Evolutionary conservation across 2,888 invertebrate species (phyloP).

Genomic region (Hirtodrosophila duncani): DNA sequence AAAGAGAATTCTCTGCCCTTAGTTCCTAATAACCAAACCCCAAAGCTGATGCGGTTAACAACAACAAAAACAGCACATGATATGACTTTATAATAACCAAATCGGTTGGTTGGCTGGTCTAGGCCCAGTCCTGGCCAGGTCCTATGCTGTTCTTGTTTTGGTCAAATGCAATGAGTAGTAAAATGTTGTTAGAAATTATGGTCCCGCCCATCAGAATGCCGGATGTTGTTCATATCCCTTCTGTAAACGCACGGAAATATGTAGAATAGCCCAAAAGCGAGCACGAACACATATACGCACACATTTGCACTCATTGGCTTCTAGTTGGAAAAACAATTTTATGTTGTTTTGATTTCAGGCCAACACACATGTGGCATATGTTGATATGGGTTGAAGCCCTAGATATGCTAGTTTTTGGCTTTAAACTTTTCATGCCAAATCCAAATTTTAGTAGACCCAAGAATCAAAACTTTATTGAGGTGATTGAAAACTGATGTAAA

Average conservation of each 20-base stretch:
- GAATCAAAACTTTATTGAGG: neutral
- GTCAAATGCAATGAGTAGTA: slow-evolving; percentile 71
- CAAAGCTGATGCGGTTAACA: slow-evolving; percentile 66
- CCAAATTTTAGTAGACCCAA: too few species aligned
- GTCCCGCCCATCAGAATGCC: slow-evolving; percentile 45
- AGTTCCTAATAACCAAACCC: too few species aligned
- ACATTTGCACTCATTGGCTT: neutral
- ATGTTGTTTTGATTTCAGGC: slow-evolving; percentile 65
- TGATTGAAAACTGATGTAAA: neutral
- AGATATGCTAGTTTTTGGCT: too few species aligned
- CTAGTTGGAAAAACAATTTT: slow-evolving; percentile 69
- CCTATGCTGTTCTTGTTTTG: slow-evolving; percentile 31
- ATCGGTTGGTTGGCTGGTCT: slow-evolving; percentile 44
- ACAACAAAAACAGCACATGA: slow-evolving; percentile 46
- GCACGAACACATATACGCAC: slow-evolving; percentile 1
- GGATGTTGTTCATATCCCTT: slow-evolving; percentile 76
- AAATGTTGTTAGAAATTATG: slow-evolving; percentile 72
- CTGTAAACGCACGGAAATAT: slow-evolving; percentile 75
- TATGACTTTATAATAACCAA: slow-evolving; percentile 72
- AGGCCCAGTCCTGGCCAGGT: slow-evolving; percentile 5
- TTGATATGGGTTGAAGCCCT: too few species aligned
- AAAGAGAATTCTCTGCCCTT: too few species aligned
- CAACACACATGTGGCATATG: slow-evolving; percentile 66
- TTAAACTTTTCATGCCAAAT: too few species aligned
- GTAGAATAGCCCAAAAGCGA: slow-evolving; percentile 35